Evolutionary conservation across 2,113 vertebrate species (phyloP), one percentile per base, ranked within the genome.

Genomic region (Apus apus): DNA sequence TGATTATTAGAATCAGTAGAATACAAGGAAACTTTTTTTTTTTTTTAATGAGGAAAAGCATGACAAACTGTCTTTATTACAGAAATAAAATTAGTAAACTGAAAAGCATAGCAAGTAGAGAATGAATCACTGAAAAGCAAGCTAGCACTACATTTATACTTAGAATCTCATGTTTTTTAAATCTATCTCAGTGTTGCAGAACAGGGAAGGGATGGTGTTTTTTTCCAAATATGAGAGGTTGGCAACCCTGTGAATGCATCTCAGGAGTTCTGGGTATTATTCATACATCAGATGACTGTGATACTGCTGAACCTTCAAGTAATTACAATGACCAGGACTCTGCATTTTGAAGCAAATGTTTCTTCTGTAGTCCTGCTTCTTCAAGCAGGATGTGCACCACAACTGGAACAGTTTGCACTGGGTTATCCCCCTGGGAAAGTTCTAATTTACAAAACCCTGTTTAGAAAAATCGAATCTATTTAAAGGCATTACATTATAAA

Each of bases 401-500:
- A 90, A 97, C 87, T 97, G 95, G 95, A 98, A 97, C 93, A 97
- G 96, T 92, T 97, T 97, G 91, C 18, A 1, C 93, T 12, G 94
- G 57, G 89, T 96, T 94, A 95, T 90, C 72, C 98, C 94, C 96
- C 72, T 98, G 97, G 97, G 97, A 98, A 97, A 97, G 88, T 94
- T 98, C 93, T 98, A 97, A 98, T 98, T 98, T 98, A 97, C 96
- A 97, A 98, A 97, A 97, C 90, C 84, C 78, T 97, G 96, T 97
- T 96, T 97, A 97, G 82, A 97, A 98, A 96, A 97, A 97, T 96
- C 94, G 96, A 94, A 98, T 97, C 97, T 97, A 97, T 98, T 98
- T 98, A 97, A 98, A 98, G 97, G 96, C 97, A 97, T 97, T 97
- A 96, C 91, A 97, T 97, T 98, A 97, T 98, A 97, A 98, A 98